phyloP scores from a whole-genome alignment of 1,140 invertebrate species.

The Tachypleus tridentatus region DNA sequence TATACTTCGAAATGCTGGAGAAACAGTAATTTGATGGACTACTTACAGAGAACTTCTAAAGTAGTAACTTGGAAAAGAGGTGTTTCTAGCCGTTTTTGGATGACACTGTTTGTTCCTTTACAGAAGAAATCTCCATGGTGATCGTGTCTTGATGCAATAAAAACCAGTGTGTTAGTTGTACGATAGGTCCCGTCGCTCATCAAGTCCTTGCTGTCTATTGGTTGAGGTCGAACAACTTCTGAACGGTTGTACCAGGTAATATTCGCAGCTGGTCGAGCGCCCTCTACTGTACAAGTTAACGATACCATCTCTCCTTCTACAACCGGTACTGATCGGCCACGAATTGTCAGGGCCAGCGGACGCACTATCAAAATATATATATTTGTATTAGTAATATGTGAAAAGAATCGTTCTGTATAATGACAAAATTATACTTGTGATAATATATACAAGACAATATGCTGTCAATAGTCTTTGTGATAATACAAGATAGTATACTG shows the following conservation, averaged over 20 bases:
- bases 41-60: slow-evolving; percentile 28
- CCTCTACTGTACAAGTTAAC: slow-evolving; percentile 26
- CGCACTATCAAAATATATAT: slow-evolving; percentile 19
- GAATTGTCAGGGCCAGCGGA: slow-evolving; percentile 20
- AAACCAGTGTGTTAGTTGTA: slow-evolving; percentile 24
- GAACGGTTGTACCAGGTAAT: slow-evolving; percentile 30
- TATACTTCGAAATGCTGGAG: too few relatives aligned
- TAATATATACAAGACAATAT: too few relatives aligned
- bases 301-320: slow-evolving; percentile 28
- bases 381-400: too few relatives aligned
- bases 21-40: background rate
- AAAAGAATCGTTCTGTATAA: too few relatives aligned
- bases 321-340: slow-evolving; percentile 23
- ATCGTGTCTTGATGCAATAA: slow-evolving; percentile 26
- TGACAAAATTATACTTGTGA: too few relatives aligned
- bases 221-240: slow-evolving; percentile 24
- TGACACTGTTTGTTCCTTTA: slow-evolving; percentile 27
- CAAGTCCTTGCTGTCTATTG: slow-evolving; percentile 19
- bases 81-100: slow-evolving; percentile 26
- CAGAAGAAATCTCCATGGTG: slow-evolving; percentile 28
- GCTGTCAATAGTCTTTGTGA: too few relatives aligned
- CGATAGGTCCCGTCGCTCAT: slow-evolving; percentile 26
- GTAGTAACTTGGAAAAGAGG: slow-evolving; percentile 25
- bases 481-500: too few relatives aligned
- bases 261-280: slow-evolving; percentile 28